Base-by-base conservation (phyloP, 2,888 invertebrate genomes). In the Synergus umbraculus region DNA sequence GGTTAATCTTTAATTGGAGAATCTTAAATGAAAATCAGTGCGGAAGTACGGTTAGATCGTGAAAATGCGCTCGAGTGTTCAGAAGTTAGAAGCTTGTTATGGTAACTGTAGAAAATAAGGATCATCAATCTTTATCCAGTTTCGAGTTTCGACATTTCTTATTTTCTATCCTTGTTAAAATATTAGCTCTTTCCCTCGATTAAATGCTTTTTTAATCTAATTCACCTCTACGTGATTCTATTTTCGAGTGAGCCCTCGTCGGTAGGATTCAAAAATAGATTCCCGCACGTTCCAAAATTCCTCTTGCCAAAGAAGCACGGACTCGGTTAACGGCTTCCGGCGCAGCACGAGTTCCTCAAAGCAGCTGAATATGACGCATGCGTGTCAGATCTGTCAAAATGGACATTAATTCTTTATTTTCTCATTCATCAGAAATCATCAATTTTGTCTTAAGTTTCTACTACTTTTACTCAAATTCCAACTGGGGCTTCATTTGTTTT, bases 161-260 rank as follows among this genome's bases (percentile, higher is more conserved):
- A 49, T 44, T 15, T 49, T 60, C 69, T 5, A 29, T 41, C 49
- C 41, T 78, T 69, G 7, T 44, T 54, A 46, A 41, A 60, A 37
- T 54, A 63, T 78, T 18, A 12, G 29, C 41, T 43, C 58, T 78
- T 63, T 58, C 49, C 65, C 37, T 43, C 18, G 79, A 78, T 80
- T 79, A 78, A 77, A 44, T 76, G 15, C 37, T 81, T 82, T 80
- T 81, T 79, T 73, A 73, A 41, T 81, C 79, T 44, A 49, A 87
- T 85, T 85, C 85, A 79, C 81, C 84, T 83, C 85, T 81, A 87
- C 87, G 86, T 87, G 85, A 89, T 88, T 90, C 91, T 92, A 92
- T 92, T 92, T 92, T 90, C 82, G 90, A 88, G 86, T 87, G 87
- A 88, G 87, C 87, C 87, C 88, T 85, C 83, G 82, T 81, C 81